Evolutionary conservation across 2,113 vertebrate species (phyloP).

Genomic region (Jacana jacana): DNA sequence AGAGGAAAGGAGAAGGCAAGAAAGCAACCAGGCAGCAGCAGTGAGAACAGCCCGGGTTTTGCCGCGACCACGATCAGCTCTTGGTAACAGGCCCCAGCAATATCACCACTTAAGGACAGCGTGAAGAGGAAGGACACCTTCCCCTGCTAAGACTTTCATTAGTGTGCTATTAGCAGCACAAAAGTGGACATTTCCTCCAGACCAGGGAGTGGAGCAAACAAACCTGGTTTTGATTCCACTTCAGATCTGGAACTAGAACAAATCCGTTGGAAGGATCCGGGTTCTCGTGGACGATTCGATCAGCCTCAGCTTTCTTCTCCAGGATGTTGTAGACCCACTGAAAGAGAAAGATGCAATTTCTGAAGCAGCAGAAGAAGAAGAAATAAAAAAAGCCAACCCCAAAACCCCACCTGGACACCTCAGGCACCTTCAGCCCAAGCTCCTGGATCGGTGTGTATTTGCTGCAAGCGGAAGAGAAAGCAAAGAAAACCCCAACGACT

Average conservation of each 20-base stretch:
- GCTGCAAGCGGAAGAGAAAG: neutral
- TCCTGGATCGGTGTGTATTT: neutral
- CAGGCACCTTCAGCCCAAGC: neutral
- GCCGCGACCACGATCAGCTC: neutral
- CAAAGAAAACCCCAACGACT: accelerated
- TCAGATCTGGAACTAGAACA: slow-evolving; percentile 92
- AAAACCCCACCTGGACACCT: neutral
- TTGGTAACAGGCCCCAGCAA: neutral
- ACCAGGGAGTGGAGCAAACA: neutral
- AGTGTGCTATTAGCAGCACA: neutral
- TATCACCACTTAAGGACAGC: accelerated
- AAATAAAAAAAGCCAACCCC: no score
- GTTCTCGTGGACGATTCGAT: slow-evolving; percentile 89
- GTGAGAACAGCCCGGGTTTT: neutral
- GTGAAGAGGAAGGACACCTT: neutral
- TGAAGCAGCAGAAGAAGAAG: neutral
- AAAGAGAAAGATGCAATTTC: neutral
- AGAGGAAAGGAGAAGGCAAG: neutral
- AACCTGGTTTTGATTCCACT: slow-evolving; percentile 97
- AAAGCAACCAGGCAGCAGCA: neutral
- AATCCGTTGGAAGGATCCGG: slow-evolving; percentile 85
- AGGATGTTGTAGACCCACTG: slow-evolving; percentile 98
- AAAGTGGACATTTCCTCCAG: neutral
- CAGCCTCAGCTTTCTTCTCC: slow-evolving; percentile 92
- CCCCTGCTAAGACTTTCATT: neutral